Conservation (phyloP, 2,113 vertebrate genomes). For the Forbesichthys agassizii region DNA sequence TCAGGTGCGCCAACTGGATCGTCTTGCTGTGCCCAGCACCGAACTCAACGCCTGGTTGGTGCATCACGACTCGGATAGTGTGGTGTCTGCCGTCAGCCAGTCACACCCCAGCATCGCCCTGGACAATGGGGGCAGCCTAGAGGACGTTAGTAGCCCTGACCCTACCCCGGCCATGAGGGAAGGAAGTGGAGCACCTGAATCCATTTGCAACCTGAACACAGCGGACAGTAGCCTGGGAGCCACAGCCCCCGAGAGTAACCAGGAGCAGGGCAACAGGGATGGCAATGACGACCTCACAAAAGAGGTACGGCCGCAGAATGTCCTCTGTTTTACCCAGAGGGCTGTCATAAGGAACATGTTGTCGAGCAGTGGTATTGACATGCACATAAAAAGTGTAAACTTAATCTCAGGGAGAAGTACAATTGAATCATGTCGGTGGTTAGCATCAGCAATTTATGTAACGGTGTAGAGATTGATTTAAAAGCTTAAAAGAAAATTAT, state of each 20-base stretch:
- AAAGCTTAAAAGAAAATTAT: background rate
- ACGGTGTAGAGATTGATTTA: too few species aligned
- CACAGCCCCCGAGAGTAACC: slow-evolving; percentile 85
- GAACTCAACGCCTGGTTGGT: slow-evolving; percentile 95
- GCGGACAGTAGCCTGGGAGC: slow-evolving; percentile 90
- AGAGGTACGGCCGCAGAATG: slow-evolving; percentile 81
- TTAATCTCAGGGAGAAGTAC: background rate
- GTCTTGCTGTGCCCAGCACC: slow-evolving; percentile 89
- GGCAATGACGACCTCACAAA: slow-evolving; percentile 86
- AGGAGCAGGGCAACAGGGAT: slow-evolving; percentile 75
- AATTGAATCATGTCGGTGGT: background rate
- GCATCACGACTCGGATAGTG: slow-evolving; percentile 90
- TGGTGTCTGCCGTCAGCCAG: slow-evolving; percentile 85
- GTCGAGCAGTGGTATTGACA: background rate
- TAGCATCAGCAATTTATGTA: background rate
- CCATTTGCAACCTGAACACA: slow-evolving; percentile 83
- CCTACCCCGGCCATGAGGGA: slow-evolving; percentile 84
- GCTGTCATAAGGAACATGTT: background rate
- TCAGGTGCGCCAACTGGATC: slow-evolving; percentile 93
- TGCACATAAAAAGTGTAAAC: background rate
- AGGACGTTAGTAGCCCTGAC: slow-evolving; percentile 84
- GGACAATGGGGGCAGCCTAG: slow-evolving; percentile 84
- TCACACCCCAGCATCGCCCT: slow-evolving; percentile 81
- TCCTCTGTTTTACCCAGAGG: background rate
- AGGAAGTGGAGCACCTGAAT: slow-evolving; percentile 81